phyloP scores from a whole-genome alignment of 2,113 vertebrate genomes.

The Cryptotis parvus region DNA sequence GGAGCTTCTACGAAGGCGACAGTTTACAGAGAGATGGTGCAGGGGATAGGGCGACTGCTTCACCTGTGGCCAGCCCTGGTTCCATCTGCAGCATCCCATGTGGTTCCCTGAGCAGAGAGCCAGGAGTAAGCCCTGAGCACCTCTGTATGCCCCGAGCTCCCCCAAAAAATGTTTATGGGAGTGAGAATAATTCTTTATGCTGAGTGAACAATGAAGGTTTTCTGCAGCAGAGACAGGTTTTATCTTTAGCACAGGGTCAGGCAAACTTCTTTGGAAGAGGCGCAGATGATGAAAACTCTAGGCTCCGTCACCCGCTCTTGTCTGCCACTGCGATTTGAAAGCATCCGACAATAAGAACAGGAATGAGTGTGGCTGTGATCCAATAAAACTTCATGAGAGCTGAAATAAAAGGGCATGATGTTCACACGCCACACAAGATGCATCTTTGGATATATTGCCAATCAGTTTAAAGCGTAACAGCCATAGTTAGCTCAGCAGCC shows the following conservation, averaged over 20 bases:
- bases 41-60: no score
- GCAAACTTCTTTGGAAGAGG: neutral
- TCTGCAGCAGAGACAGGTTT: neutral
- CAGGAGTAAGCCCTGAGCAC: no score
- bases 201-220: conserved; percentile 29
- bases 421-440: neutral
- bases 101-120: no score
- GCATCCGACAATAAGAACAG: neutral
- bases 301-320: neutral
- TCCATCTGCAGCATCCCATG: no score
- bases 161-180: neutral
- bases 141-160: no score
- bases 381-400: no score
- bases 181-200: neutral
- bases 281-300: neutral
- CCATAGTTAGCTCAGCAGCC: neutral
- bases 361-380: no score
- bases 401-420: no score
- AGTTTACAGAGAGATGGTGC: no score
- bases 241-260: conserved; percentile 23
- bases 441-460: conserved; percentile 18
- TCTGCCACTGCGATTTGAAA: neutral
- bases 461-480: conserved; percentile 27
- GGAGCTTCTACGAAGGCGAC: no score
- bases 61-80: no score